These are phyloP conservation scores for Chamaea fasciata DNA, from an alignment of 2,113 vertebrate species.

Conservation along the genomic window DNA sequence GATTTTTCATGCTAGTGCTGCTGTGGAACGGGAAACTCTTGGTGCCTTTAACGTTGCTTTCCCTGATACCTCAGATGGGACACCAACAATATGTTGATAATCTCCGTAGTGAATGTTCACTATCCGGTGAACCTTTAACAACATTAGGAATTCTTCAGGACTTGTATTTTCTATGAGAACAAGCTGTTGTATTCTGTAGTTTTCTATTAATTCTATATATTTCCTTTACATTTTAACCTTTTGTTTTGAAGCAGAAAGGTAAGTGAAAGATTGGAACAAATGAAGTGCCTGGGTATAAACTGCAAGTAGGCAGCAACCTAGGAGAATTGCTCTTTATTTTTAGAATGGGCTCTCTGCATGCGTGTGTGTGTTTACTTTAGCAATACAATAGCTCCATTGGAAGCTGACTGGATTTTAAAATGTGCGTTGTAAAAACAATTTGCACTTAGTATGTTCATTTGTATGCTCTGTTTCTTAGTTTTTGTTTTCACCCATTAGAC, in stretches of 20 bases:
- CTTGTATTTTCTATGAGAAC: constrained; percentile 56
- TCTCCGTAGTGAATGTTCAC: constrained; percentile 58
- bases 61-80: constrained; percentile 32
- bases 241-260: constrained; percentile 69
- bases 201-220: constrained; percentile 43
- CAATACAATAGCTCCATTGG: neutral
- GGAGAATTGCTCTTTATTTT: neutral
- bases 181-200: constrained; percentile 57
- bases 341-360: neutral
- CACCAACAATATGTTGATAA: constrained; percentile 50
- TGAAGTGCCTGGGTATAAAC: neutral
- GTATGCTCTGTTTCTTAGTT: neutral
- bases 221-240: constrained; percentile 45
- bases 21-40: constrained; percentile 31
- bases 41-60: constrained; percentile 52
- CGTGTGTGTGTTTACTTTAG: neutral
- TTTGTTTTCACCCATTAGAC: neutral
- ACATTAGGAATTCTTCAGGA: constrained; percentile 47
- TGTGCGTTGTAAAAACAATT: neutral
- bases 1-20: constrained; percentile 1
- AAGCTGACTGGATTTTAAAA: neutral
- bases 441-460: neutral
- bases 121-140: constrained; percentile 53
- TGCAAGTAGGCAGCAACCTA: constrained; percentile 14
- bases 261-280: constrained; percentile 58